Percentiles rank a stretch among this genome's conserved stretches.
Conservation (phyloP, 2,888 invertebrate species). For the Aphidoletes aphidimyza region DNA sequence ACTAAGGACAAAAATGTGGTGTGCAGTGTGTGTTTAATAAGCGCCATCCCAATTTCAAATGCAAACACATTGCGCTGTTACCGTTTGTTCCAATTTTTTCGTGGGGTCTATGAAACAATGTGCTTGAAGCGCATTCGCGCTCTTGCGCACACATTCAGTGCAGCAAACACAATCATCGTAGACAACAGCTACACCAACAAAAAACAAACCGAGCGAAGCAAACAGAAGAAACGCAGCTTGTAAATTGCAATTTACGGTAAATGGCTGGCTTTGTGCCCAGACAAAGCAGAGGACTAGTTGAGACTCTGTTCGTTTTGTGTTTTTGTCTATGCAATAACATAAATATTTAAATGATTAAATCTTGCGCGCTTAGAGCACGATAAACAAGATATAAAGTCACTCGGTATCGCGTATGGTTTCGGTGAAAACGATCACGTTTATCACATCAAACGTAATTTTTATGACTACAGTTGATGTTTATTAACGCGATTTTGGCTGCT, state of each 20-base stretch:
- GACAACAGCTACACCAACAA: not conserved
- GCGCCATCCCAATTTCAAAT: constrained; percentile 47
- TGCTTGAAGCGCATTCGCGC: not conserved
- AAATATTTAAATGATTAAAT: constrained; percentile 49
- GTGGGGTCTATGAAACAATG: constrained; percentile 1
- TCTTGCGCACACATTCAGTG: not conserved
- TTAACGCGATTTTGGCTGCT: constrained; percentile 42
- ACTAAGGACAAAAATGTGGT: not conserved
- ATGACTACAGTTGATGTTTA: constrained; percentile 42
- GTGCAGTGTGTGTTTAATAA: not conserved
- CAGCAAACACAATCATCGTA: not conserved
- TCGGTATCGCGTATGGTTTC: not conserved
- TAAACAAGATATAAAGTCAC: constrained; percentile 14
- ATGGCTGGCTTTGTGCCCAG: not conserved
- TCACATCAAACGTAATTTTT: constrained; percentile 51
- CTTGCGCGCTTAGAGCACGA: constrained; percentile 35
- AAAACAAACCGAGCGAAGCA: not conserved
- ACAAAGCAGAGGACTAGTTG: not conserved
- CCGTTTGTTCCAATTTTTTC: constrained; percentile 37
- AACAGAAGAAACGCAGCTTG: not conserved
- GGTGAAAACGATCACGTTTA: constrained; percentile 51
- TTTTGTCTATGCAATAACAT: constrained; percentile 38
- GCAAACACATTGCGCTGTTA: constrained; percentile 3
- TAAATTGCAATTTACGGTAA: constrained; percentile 49
- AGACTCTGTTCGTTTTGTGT: not conserved